Conservation (phyloP, 2,113 vertebrate genomes). For the Plecturocebus donacophilus region DNA sequence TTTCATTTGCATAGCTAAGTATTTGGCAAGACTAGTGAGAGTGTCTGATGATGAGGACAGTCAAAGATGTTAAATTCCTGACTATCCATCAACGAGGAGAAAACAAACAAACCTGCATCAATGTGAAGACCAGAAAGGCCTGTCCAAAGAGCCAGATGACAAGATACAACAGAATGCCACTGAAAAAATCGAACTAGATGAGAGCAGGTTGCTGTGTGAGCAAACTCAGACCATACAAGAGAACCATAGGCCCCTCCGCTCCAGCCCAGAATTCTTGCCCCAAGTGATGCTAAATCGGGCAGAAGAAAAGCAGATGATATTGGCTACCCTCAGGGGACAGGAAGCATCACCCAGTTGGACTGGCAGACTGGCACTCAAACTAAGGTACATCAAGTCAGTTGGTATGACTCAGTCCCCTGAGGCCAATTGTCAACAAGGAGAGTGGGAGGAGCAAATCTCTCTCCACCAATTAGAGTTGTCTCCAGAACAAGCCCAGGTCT, state of each 20-base stretch:
- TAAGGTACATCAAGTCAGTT: background rate
- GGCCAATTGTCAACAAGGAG: background rate
- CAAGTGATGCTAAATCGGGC: background rate
- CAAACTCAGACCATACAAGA: background rate
- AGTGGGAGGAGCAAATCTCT: background rate
- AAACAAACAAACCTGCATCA: background rate
- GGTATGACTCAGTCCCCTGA: conserved; percentile 6
- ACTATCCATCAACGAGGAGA: background rate
- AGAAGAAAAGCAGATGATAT: background rate
- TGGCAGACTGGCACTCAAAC: background rate
- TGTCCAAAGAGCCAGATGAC: background rate
- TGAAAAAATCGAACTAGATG: background rate
- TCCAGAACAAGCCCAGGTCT: background rate
- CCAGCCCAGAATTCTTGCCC: background rate
- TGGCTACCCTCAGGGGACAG: background rate
- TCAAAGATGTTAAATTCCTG: background rate
- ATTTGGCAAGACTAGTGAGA: background rate
- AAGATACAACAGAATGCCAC: background rate
- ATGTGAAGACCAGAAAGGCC: background rate
- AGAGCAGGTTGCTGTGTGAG: background rate
- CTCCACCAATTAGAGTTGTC: background rate
- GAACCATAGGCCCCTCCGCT: background rate
- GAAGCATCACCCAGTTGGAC: background rate
- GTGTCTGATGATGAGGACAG: background rate
- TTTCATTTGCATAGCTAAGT: background rate